Evolutionary conservation across 2,113 vertebrate species (phyloP).

Genomic region (Percopsis transmontana): DNA sequence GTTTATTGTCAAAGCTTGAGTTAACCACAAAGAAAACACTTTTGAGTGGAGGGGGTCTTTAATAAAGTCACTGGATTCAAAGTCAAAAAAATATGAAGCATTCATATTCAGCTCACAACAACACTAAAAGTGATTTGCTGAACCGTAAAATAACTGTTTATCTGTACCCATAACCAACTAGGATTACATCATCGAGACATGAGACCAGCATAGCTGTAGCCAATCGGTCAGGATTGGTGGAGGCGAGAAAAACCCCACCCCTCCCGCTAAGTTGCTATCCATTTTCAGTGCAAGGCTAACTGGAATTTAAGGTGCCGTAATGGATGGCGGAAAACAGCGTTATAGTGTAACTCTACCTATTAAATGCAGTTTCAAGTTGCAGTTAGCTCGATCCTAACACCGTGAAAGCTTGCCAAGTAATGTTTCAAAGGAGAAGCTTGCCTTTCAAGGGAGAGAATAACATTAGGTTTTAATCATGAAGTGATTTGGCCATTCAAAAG

Average conservation of each 20-base stretch:
- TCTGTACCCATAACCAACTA: slow-evolving; percentile 42
- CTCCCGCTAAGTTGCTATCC: slow-evolving; percentile 36
- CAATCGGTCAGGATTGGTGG: slow-evolving; percentile 21
- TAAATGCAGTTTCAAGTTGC: slow-evolving; percentile 36
- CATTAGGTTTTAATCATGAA: slow-evolving; percentile 13
- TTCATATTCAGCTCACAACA: slow-evolving; percentile 16
- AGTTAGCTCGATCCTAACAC: slow-evolving; percentile 19
- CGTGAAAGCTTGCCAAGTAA: slow-evolving; percentile 23
- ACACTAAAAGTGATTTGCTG: background rate
- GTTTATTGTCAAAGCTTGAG: too few species aligned
- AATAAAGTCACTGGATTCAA: too few species aligned
- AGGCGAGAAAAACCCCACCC: slow-evolving; percentile 30
- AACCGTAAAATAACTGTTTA: slow-evolving; percentile 47
- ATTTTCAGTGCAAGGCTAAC: slow-evolving; percentile 48
- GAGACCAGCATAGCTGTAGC: slow-evolving; percentile 45
- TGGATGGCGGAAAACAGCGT: slow-evolving; percentile 46
- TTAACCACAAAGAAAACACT: too few species aligned
- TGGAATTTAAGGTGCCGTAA: slow-evolving; percentile 62
- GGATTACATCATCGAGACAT: slow-evolving; percentile 56
- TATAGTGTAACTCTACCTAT: slow-evolving; percentile 51
- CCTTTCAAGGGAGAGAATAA: background rate
- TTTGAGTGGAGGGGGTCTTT: too few species aligned
- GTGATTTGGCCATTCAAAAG: slow-evolving; percentile 25
- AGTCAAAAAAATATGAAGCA: background rate
- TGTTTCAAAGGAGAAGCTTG: slow-evolving; percentile 17